These are phyloP conservation scores for Ochotona curzoniae DNA, from an alignment of 2,113 vertebrate genomes.

Conservation along the genomic window DNA sequence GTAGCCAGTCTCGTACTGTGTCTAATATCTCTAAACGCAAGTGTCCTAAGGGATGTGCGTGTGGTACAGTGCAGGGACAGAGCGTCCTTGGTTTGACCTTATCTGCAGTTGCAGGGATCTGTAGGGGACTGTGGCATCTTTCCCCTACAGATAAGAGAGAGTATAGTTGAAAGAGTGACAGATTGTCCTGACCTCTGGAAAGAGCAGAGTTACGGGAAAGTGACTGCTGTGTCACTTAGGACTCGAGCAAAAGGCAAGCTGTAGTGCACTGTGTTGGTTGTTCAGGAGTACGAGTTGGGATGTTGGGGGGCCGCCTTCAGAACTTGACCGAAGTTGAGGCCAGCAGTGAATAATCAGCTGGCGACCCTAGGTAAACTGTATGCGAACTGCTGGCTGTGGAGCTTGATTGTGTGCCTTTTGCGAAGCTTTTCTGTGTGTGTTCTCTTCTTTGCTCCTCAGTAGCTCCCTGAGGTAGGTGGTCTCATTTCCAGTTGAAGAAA, in stretches of 20 bases:
- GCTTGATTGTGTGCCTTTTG: background rate
- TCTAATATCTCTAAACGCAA: too few relatives aligned
- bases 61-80: too few relatives aligned
- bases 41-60: too few relatives aligned
- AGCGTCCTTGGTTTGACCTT: too few relatives aligned
- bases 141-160: too few relatives aligned
- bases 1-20: too few relatives aligned
- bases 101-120: too few relatives aligned
- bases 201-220: background rate
- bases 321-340: background rate
- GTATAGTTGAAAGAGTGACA: background rate
- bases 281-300: background rate
- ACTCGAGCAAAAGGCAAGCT: background rate
- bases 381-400: background rate
- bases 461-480: background rate
- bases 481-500: conserved; percentile 4
- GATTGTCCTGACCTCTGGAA: background rate
- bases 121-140: too few relatives aligned
- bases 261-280: background rate
- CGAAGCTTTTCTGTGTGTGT: background rate
- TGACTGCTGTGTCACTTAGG: background rate
- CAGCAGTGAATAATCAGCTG: background rate
- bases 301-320: background rate
- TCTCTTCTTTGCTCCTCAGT: background rate
- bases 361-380: background rate